A percentile compares a stretch with the other conserved stretches of the same genome.
Evolutionary conservation across 2,888 invertebrate genomes (phyloP).

Genomic region (Darwinula stevensoni): DNA sequence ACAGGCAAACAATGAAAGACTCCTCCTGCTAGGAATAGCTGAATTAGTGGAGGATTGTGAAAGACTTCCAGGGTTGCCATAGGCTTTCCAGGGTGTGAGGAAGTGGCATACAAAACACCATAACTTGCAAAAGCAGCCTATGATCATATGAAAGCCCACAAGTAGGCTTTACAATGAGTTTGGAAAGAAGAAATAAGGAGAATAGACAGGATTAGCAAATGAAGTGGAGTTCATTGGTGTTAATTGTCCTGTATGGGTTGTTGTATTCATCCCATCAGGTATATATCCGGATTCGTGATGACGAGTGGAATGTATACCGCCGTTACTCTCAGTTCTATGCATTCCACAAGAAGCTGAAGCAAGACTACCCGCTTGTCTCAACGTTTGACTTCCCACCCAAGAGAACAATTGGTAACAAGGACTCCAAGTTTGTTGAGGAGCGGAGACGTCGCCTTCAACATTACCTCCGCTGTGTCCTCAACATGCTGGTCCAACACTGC

Average conservation of each 20-base stretch:
- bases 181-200: too few species aligned
- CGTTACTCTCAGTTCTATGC: constrained; percentile 75
- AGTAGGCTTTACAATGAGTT: too few species aligned
- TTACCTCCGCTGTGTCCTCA: constrained; percentile 45
- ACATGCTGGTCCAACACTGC: constrained; percentile 31
- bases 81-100: too few species aligned
- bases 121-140: too few species aligned
- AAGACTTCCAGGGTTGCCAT: too few species aligned
- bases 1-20: too few species aligned
- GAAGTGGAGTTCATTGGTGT: background rate
- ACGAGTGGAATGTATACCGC: constrained; percentile 86
- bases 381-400: constrained; percentile 79
- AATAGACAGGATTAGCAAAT: too few species aligned
- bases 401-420: constrained; percentile 42
- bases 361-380: constrained; percentile 43
- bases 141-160: too few species aligned
- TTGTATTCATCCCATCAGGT: constrained; percentile 23
- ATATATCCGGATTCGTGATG: constrained; percentile 45
- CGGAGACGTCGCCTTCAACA: constrained; percentile 53
- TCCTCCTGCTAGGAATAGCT: too few species aligned
- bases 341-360: constrained; percentile 50
- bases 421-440: constrained; percentile 40
- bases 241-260: background rate
- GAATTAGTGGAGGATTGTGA: too few species aligned
- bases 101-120: too few species aligned